Percentiles rank a stretch among this genome's conserved stretches.
Evolutionary conservation across 2,113 vertebrate species (phyloP).

Genomic region (Propithecus coquereli): DNA sequence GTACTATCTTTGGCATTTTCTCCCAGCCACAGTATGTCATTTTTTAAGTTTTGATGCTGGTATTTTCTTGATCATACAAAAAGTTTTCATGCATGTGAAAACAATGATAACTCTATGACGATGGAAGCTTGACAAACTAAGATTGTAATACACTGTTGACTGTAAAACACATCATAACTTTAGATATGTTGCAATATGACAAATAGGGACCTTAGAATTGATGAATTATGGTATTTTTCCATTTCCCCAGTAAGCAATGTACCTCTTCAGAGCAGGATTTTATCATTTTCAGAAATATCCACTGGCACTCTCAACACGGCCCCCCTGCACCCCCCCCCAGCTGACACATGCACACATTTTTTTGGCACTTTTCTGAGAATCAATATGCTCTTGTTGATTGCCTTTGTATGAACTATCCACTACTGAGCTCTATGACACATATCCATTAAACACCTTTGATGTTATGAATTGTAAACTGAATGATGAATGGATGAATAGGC

Average conservation of each 20-base stretch:
- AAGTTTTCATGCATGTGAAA: neutral
- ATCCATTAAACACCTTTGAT: neutral
- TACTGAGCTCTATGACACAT: neutral
- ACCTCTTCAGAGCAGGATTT: neutral
- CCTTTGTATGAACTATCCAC: neutral
- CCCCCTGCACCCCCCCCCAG: neutral
- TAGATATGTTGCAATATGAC: neutral
- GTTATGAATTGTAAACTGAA: neutral
- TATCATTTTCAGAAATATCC: neutral
- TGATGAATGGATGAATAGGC: neutral
- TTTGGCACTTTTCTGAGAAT: neutral
- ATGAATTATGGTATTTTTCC: neutral
- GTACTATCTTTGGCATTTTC: neutral
- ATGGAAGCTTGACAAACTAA: neutral
- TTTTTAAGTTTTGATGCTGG: neutral
- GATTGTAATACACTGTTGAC: neutral
- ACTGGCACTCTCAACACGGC: neutral
- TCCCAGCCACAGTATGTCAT: neutral
- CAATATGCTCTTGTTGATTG: neutral
- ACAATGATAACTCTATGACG: neutral
- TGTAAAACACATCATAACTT: neutral
- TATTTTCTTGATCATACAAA: neutral
- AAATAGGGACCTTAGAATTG: neutral
- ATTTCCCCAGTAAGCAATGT: neutral
- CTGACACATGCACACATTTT: neutral